These are phyloP conservation scores for Steinernema feltiae DNA, from an alignment of 1,140 invertebrate genomes.

Conservation along the genomic window DNA sequence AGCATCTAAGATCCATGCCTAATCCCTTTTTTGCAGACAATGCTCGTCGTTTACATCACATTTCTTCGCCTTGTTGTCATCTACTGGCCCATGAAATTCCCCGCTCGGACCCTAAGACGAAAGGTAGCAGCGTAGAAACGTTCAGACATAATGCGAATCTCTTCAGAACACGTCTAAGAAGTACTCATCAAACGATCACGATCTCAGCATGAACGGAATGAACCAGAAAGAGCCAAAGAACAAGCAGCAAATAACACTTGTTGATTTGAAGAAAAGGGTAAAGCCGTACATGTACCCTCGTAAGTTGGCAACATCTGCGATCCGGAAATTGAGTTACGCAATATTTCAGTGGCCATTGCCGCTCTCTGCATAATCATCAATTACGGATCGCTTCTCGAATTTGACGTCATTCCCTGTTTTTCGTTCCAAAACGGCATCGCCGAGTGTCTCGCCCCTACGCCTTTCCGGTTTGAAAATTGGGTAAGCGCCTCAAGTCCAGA, in stretches of 20 bases:
- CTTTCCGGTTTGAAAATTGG: neutral
- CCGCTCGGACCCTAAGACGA: slow-evolving; percentile 15
- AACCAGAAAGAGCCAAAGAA: neutral
- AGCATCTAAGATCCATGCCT: neutral
- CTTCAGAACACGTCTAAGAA: slow-evolving; percentile 12
- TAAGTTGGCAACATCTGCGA: neutral
- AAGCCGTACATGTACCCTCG: slow-evolving; percentile 5
- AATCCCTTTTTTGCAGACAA: slow-evolving; percentile 25
- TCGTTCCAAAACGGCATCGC: neutral
- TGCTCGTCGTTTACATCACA: slow-evolving; percentile 34
- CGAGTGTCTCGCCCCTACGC: neutral
- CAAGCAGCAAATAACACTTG: neutral
- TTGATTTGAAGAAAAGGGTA: neutral
- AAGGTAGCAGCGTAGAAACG: slow-evolving; percentile 20
- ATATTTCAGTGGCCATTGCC: neutral
- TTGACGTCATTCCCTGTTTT: neutral
- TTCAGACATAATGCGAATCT: neutral
- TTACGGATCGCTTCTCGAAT: neutral
- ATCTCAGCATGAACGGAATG: neutral
- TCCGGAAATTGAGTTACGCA: neutral
- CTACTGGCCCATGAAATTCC: slow-evolving; percentile 30
- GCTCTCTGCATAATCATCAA: neutral
- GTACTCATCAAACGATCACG: slow-evolving; percentile 1
- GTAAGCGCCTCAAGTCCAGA: neutral
- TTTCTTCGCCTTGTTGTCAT: slow-evolving; percentile 33